These are phyloP conservation scores for Drosophila pruinosa DNA, from an alignment of 1,140 invertebrate genomes.

Conservation along the genomic window DNA sequence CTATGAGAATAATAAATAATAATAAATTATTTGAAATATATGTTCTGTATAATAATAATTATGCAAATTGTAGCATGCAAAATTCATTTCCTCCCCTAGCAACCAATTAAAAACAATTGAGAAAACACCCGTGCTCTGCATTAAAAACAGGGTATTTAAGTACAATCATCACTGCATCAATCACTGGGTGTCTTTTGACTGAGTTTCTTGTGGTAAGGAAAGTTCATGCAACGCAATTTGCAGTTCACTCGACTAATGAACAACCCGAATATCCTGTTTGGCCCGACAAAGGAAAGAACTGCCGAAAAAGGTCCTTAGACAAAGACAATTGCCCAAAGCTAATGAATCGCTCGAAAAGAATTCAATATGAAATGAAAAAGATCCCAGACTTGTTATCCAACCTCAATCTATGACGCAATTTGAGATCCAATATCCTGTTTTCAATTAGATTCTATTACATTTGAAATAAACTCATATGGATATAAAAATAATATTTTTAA, in stretches of 20 bases:
- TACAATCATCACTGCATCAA: not conserved
- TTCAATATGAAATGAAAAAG: not conserved
- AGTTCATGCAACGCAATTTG: slow-evolving; percentile 54
- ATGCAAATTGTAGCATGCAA: no score
- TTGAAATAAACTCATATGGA: not conserved
- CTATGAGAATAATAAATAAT: no score
- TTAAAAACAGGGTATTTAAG: slow-evolving; percentile 10
- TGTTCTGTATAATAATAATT: no score
- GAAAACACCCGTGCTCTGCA: not conserved
- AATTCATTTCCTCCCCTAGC: no score
- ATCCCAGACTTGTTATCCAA: not conserved
- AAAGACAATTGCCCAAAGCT: not conserved
- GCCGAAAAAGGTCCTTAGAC: not conserved
- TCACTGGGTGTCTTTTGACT: not conserved
- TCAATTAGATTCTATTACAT: not conserved
- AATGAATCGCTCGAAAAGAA: not conserved
- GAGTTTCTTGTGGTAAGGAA: slow-evolving; percentile 20
- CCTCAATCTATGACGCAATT: slow-evolving; percentile 10
- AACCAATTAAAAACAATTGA: no score
- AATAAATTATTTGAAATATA: no score
- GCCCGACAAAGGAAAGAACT: not conserved
- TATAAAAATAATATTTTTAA: no score
- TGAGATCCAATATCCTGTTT: not conserved
- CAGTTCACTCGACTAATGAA: slow-evolving; percentile 34
- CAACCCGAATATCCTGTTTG: slow-evolving; percentile 68